Evolutionary conservation across 2,113 vertebrate genomes (phyloP).

Genomic region (Pardalotus punctatus): DNA sequence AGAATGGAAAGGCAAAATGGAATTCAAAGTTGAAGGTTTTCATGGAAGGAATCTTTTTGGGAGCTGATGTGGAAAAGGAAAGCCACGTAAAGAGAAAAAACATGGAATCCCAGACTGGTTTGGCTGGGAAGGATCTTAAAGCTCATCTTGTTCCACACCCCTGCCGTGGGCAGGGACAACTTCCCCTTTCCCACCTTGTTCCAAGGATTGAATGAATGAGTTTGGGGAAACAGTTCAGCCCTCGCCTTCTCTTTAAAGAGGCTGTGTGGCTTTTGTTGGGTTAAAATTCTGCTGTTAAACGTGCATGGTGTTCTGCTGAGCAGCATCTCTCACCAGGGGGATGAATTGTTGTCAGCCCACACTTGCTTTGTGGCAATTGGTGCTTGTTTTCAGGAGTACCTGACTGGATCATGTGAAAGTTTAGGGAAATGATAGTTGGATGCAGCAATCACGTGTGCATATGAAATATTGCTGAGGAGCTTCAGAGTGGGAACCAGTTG

Average conservation of each 20-base stretch:
- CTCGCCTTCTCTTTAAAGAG: neutral
- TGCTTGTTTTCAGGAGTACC: neutral
- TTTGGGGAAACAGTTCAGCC: no score
- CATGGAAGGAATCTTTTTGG: neutral
- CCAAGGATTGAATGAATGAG: neutral
- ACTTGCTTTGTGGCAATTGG: neutral
- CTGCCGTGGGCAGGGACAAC: neutral
- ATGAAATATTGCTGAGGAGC: neutral
- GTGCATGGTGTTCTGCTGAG: fast-evolving
- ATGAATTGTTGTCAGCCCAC: neutral
- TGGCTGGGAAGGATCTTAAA: neutral
- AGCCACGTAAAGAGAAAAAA: fast-evolving
- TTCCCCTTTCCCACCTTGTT: neutral
- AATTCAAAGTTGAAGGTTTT: neutral
- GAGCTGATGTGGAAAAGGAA: neutral
- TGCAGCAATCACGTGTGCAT: neutral
- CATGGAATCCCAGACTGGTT: neutral
- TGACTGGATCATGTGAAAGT: fast-evolving
- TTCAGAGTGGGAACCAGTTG: neutral
- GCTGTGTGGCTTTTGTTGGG: neutral
- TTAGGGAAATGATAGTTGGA: fast-evolving
- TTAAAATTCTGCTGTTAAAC: neutral
- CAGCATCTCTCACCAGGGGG: neutral
- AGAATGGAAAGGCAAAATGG: neutral
- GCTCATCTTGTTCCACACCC: neutral